A percentile compares a stretch with the other conserved stretches of the same genome.
Conservation (phyloP, 1,140 invertebrate genomes). For the Campoletis sonorensis region DNA sequence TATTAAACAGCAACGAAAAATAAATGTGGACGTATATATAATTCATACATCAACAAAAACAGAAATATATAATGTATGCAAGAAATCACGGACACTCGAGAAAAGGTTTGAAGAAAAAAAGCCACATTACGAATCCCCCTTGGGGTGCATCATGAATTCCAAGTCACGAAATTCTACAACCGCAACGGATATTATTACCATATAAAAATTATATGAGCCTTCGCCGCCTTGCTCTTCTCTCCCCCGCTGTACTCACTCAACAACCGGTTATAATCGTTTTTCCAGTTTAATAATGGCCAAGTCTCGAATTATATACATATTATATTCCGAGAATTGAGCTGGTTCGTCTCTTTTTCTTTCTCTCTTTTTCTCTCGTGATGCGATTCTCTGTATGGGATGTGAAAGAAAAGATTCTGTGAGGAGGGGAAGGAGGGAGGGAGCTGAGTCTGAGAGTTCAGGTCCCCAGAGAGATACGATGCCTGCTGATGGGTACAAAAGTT, state of each 20-base stretch:
- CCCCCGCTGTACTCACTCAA: neutral
- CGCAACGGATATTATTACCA: conserved; percentile 29
- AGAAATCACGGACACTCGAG: neutral
- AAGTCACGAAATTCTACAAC: conserved; percentile 41
- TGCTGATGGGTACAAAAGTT: conserved; percentile 26
- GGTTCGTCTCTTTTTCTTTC: neutral
- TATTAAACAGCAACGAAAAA: neutral
- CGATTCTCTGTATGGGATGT: neutral
- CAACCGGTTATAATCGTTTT: conserved; percentile 36
- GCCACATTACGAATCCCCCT: neutral
- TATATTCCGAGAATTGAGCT: conserved; percentile 30
- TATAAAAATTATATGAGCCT: conserved; percentile 22
- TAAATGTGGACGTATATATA: no score
- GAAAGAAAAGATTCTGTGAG: no score
- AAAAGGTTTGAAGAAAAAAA: conserved; percentile 16
- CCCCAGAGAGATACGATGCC: neutral
- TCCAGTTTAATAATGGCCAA: conserved; percentile 34
- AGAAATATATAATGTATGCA: neutral
- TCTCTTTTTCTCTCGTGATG: neutral
- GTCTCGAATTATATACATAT: conserved; percentile 32
- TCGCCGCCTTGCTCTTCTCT: neutral
- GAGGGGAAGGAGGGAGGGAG: neutral
- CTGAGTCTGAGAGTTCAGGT: conserved; percentile 8
- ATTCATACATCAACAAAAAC: neutral
- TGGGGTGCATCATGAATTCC: conserved; percentile 23